Conservation (phyloP, 2,797 vertebrate genomes). For the Hydrolagus colliei region DNA sequence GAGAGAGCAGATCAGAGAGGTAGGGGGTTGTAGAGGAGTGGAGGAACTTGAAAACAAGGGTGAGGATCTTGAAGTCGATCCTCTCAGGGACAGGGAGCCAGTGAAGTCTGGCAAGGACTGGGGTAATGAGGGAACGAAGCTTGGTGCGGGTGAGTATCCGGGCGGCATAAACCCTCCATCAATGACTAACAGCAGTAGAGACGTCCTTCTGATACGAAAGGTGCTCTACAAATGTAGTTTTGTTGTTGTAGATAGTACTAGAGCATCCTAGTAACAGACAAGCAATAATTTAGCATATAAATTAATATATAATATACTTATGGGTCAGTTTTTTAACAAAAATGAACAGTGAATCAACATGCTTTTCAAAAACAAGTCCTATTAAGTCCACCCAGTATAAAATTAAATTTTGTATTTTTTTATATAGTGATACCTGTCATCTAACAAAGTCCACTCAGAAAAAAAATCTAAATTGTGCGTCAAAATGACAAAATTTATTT, state of each 20-base stretch:
- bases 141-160: too few species aligned
- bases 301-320: not conserved
- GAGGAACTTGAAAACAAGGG: too few species aligned
- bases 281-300: constrained; percentile 12
- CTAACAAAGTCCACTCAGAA: not conserved
- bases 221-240: not conserved
- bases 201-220: too few species aligned
- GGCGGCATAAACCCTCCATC: not conserved
- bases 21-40: too few species aligned
- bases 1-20: too few species aligned
- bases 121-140: too few species aligned
- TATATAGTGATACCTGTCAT: not conserved
- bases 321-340: constrained; percentile 15
- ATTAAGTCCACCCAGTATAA: not conserved
- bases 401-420: constrained; percentile 17
- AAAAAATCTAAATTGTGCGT: not conserved
- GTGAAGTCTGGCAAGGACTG: too few species aligned
- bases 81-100: too few species aligned
- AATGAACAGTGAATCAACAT: constrained; percentile 25
- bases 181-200: not conserved
- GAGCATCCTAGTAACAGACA: not conserved
- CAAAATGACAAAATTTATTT: not conserved
- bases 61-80: too few species aligned
- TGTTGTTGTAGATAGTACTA: not conserved
- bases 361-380: not conserved